Conservation (phyloP, 2,888 invertebrate genomes). For the Tinea pellionella region DNA sequence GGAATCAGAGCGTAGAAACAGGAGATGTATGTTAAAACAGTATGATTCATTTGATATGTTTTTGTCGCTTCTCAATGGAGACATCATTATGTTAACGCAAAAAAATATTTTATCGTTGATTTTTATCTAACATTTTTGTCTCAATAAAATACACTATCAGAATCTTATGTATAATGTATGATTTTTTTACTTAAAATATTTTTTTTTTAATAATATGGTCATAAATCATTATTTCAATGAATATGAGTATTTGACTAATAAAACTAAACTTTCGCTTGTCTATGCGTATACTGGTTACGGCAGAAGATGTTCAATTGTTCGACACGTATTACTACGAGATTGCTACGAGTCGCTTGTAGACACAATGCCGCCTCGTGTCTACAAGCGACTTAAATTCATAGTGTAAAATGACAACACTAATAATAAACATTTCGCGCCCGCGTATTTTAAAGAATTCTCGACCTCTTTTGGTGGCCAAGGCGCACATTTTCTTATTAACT, state of each 20-base stretch:
- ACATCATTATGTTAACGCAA: not conserved
- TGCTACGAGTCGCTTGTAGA: not conserved
- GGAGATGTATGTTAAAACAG: not conserved
- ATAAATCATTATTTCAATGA: not conserved
- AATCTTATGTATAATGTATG: not conserved
- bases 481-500: conserved; percentile 6
- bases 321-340: not conserved
- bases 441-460: not conserved
- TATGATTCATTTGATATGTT: conserved; percentile 1
- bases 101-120: not conserved
- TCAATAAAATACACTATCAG: not conserved
- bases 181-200: not conserved
- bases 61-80: not conserved
- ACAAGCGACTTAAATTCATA: not conserved
- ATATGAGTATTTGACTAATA: not conserved
- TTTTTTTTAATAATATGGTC: not conserved
- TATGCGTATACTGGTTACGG: not conserved
- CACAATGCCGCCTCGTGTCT: not conserved
- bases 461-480: not conserved
- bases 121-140: not conserved
- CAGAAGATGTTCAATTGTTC: not conserved
- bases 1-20: not conserved
- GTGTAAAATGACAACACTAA: too few species aligned
- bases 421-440: not conserved
- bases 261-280: not conserved